These are phyloP conservation scores for Perca flavescens DNA, from an alignment of 2,113 vertebrate species.

Conservation along the genomic window DNA sequence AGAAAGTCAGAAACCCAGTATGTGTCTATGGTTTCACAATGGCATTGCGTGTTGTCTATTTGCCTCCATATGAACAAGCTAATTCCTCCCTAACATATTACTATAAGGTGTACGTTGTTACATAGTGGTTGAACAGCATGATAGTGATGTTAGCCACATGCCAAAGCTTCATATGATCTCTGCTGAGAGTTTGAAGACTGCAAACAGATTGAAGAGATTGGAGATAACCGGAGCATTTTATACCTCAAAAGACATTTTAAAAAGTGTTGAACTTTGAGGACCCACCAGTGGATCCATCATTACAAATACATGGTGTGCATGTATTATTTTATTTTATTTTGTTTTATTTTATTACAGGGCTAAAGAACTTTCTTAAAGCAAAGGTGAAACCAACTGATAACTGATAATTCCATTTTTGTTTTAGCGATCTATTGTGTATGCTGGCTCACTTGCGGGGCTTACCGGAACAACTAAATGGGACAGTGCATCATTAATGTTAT, in stretches of 20 bases:
- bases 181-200: not conserved
- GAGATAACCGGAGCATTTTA: not conserved
- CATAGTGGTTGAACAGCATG: not conserved
- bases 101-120: not conserved
- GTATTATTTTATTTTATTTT: not conserved
- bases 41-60: not conserved
- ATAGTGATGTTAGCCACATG: not conserved
- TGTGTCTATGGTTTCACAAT: not conserved
- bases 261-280: not conserved
- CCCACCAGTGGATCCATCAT: not conserved
- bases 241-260: not conserved
- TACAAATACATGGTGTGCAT: not conserved
- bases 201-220: not conserved
- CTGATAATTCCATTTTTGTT: constrained; percentile 6
- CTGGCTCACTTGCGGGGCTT: not conserved
- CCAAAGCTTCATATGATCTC: not conserved
- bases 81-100: not conserved
- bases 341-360: not conserved
- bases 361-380: not conserved
- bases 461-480: not conserved
- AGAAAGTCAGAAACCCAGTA: too few relatives aligned
- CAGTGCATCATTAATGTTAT: not conserved
- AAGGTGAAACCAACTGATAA: not conserved
- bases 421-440: not conserved
- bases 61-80: not conserved